These are phyloP conservation scores for Egretta garzetta DNA, from an alignment of 2,113 vertebrate genomes.

Conservation along the genomic window DNA sequence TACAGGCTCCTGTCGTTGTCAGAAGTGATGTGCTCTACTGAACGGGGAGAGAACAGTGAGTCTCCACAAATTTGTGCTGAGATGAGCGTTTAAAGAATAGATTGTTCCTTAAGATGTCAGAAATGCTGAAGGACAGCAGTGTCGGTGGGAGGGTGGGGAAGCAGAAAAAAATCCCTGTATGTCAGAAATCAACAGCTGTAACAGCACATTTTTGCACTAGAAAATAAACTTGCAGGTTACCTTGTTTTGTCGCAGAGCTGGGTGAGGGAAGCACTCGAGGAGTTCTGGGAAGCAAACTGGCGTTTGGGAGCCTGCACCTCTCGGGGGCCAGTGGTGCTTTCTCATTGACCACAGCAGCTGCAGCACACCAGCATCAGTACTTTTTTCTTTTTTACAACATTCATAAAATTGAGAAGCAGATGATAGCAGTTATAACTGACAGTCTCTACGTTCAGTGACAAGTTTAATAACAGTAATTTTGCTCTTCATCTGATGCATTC, in stretches of 20 bases:
- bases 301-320: background rate
- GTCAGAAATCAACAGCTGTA: background rate
- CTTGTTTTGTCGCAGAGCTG: background rate
- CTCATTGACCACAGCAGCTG: background rate
- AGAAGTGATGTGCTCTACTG: background rate
- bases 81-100: background rate
- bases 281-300: accelerated
- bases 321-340: background rate
- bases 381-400: background rate
- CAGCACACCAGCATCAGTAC: background rate
- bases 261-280: background rate
- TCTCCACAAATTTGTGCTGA: constrained; percentile 2
- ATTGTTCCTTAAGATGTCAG: background rate
- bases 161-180: background rate
- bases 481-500: background rate
- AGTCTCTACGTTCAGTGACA: background rate
- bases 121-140: background rate
- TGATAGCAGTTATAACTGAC: background rate
- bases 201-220: background rate
- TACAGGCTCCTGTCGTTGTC: background rate
- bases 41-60: background rate
- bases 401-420: background rate
- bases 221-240: background rate
- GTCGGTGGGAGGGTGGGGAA: background rate
- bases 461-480: background rate